A percentile compares a stretch with the other conserved stretches of the same genome.
Conservation (phyloP, 64 coral and sea anemone genomes). For the Montipora sp. region DNA sequence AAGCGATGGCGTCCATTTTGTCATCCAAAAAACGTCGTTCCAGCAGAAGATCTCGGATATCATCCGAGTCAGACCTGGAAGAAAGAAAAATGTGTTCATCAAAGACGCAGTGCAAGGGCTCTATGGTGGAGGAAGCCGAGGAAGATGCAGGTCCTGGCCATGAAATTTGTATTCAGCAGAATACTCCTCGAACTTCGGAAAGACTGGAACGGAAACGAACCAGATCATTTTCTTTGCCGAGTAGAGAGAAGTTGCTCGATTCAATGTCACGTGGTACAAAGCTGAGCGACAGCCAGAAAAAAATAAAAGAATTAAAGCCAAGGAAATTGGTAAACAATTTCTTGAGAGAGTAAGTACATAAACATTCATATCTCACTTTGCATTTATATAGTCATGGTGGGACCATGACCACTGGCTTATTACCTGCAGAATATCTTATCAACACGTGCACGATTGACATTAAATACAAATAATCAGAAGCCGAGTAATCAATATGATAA, state of each 20-base stretch:
- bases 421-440: no score
- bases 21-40: constrained; percentile 4
- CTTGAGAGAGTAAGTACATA: constrained; percentile 79
- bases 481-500: no score
- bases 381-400: not conserved
- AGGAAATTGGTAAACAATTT: constrained; percentile 85
- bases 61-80: not conserved
- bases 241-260: constrained; percentile 65
- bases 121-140: not conserved
- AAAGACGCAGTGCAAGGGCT: not conserved
- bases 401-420: no score
- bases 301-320: constrained; percentile 40
- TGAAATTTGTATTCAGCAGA: no score
- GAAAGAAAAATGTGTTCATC: not conserved
- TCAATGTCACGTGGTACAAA: constrained; percentile 41
- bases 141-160: not conserved
- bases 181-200: constrained; percentile 83
- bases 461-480: no score
- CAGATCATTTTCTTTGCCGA: constrained; percentile 71
- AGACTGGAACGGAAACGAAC: constrained; percentile 65
- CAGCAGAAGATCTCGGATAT: not conserved
- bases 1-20: not conserved
- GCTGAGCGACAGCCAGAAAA: not conserved
- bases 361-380: not conserved
- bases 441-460: no score